These are phyloP conservation scores for Melanotus villosus DNA, from an alignment of 2,888 invertebrate genomes.

Conservation along the genomic window DNA sequence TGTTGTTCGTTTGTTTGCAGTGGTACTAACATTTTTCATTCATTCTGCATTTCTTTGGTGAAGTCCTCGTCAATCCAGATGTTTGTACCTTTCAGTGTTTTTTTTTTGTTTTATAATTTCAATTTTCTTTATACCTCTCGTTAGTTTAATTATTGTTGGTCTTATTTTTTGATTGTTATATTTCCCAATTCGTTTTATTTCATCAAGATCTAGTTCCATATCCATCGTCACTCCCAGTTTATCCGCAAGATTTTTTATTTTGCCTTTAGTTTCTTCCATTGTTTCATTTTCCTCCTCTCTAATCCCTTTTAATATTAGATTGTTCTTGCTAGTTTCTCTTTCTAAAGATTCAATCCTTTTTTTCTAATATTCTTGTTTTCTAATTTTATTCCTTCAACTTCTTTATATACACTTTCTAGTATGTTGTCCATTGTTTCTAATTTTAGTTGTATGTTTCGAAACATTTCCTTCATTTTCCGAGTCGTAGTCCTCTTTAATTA, in stretches of 20 bases:
- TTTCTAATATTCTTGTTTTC: no score
- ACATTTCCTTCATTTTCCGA: no score
- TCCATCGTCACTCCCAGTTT: neutral
- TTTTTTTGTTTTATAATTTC: neutral
- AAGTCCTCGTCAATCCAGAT: conserved; percentile 5
- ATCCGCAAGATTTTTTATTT: neutral
- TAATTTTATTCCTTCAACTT: no score
- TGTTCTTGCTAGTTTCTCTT: neutral
- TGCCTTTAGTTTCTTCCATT: neutral
- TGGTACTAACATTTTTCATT: neutral
- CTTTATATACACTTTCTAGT: no score
- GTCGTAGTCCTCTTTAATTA: no score
- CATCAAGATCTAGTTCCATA: neutral
- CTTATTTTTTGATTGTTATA: neutral
- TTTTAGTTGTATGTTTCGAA: no score
- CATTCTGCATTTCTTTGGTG: neutral
- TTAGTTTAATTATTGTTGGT: conserved; percentile 11
- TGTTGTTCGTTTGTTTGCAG: neutral
- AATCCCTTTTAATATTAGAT: neutral
- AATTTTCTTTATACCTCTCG: neutral
- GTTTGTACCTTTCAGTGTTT: neutral
- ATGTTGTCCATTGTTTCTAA: no score
- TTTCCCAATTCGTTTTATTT: conserved; percentile 4
- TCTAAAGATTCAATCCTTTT: neutral
- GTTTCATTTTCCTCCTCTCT: neutral